phyloP scores from a whole-genome alignment of 2,113 vertebrate genomes.

The Meles meles region DNA sequence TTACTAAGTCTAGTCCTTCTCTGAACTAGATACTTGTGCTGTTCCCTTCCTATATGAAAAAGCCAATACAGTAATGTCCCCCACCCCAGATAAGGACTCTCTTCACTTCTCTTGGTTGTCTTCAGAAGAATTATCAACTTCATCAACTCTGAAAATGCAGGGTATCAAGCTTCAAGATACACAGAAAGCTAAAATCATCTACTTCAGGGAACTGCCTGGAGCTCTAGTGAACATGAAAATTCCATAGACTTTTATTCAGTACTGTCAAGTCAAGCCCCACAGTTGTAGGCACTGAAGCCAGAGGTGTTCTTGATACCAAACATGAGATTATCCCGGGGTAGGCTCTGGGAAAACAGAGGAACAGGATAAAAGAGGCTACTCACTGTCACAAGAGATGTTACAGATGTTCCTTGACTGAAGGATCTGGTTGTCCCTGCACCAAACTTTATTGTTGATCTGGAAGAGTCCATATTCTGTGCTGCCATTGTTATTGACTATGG shows the following conservation, averaged over 20 bases:
- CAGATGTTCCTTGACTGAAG: conserved; percentile 58
- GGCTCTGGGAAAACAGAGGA: background rate
- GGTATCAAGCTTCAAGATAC: background rate
- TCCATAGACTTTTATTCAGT: background rate
- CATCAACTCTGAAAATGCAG: background rate
- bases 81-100: background rate
- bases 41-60: background rate
- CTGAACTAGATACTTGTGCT: background rate
- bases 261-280: background rate
- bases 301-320: background rate
- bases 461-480: conserved; percentile 68
- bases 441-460: conserved; percentile 67
- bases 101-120: background rate
- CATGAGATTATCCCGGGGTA: background rate
- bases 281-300: background rate
- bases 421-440: conserved; percentile 48
- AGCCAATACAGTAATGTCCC: background rate
- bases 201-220: background rate
- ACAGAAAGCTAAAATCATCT: background rate
- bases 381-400: conserved; percentile 59
- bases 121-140: background rate
- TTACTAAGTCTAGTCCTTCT: background rate
- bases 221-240: background rate
- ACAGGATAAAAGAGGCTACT: conserved; percentile 12
- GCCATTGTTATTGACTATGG: background rate